phyloP scores from a whole-genome alignment of 1,140 invertebrate genomes.

The Ganaspis sp. region DNA sequence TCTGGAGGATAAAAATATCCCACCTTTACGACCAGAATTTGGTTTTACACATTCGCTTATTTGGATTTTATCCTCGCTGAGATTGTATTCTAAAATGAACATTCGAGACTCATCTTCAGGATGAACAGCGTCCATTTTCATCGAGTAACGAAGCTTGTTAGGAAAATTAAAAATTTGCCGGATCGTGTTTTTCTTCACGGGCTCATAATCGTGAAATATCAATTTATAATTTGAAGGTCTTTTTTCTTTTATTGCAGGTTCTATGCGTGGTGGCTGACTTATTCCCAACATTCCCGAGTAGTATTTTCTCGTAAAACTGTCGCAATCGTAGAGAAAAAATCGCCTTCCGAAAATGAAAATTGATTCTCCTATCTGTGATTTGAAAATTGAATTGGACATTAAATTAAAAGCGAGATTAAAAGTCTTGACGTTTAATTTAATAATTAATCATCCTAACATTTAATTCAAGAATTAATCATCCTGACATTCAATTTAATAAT shows the following conservation, averaged over 20 bases:
- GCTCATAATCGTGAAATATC: conserved; percentile 83
- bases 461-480: no score
- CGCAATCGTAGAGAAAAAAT: conserved; percentile 88
- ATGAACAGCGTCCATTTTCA: conserved; percentile 81
- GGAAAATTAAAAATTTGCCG: conserved; percentile 80
- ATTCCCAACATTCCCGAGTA: conserved; percentile 76
- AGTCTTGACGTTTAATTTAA: no score
- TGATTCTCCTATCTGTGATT: conserved; percentile 80
- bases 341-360: conserved; percentile 82
- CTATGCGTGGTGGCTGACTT: conserved; percentile 65
- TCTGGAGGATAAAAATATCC: conserved; percentile 83
- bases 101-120: conserved; percentile 81
- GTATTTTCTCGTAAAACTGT: conserved; percentile 87
- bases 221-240: conserved; percentile 66
- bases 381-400: conserved; percentile 15
- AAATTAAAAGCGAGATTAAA: no score
- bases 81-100: conserved; percentile 82
- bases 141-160: conserved; percentile 81
- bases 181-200: conserved; percentile 82
- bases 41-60: conserved; percentile 79
- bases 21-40: conserved; percentile 83
- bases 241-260: conserved; percentile 26
- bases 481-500: no score
- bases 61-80: conserved; percentile 80
- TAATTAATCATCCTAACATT: no score